These are phyloP conservation scores for Sturnus vulgaris DNA, from an alignment of 2,113 vertebrate genomes.

Conservation along the genomic window DNA sequence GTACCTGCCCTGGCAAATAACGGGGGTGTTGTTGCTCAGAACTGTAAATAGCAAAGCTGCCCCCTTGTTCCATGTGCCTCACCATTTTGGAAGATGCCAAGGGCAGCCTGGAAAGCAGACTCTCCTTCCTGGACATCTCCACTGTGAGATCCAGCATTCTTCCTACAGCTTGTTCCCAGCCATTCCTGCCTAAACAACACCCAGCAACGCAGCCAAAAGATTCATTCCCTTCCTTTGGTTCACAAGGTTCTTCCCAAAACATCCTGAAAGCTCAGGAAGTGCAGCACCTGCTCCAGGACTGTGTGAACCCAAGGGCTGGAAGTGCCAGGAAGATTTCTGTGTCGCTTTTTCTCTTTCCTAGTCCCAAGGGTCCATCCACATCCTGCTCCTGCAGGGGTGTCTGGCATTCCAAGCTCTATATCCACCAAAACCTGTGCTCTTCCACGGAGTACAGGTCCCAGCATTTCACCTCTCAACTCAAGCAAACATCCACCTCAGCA, in stretches of 20 bases:
- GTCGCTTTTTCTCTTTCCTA: background rate
- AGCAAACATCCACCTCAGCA: background rate
- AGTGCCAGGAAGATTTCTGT: background rate
- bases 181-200: background rate
- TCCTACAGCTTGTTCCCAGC: background rate
- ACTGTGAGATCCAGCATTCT: accelerated
- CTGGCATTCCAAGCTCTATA: background rate
- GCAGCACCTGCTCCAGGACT: background rate
- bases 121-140: background rate
- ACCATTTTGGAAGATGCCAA: background rate
- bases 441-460: accelerated
- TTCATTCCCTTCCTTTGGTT: background rate
- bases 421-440: background rate
- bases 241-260: background rate
- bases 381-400: background rate
- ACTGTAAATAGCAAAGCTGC: background rate
- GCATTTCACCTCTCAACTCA: background rate
- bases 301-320: background rate
- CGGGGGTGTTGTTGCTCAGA: background rate
- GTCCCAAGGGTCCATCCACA: background rate
- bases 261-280: background rate
- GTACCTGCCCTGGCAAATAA: background rate
- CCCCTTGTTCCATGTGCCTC: background rate
- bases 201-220: background rate
- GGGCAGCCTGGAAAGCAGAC: background rate